phyloP scores from a whole-genome alignment of 2,113 vertebrate species.

The Plecturocebus donacophilus region DNA sequence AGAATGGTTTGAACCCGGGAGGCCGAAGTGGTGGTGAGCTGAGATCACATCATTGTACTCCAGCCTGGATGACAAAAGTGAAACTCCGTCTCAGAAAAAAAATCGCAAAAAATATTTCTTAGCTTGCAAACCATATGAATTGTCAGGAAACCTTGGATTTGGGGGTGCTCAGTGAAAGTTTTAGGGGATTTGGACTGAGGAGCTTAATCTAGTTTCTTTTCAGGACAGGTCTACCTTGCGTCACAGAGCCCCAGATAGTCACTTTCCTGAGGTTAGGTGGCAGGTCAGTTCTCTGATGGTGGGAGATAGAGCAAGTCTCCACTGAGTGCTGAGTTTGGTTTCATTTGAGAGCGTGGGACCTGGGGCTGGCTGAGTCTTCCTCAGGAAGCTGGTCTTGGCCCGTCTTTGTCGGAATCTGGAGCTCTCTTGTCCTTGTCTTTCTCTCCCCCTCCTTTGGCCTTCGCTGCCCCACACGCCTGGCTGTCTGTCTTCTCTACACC shows the following conservation, averaged over 20 bases:
- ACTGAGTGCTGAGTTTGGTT: not conserved
- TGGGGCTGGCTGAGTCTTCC: not conserved
- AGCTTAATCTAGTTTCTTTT: not conserved
- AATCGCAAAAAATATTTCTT: not conserved
- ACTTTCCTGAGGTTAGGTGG: no score
- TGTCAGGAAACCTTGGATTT: not conserved
- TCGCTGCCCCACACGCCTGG: not conserved
- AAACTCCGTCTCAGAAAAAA: no score
- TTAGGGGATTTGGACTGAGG: not conserved
- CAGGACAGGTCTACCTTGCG: not conserved
- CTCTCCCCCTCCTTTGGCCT: not conserved
- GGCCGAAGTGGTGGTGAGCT: no score
- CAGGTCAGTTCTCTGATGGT: not conserved
- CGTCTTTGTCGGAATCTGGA: not conserved
- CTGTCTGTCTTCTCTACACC: not conserved
- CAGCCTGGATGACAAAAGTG: no score
- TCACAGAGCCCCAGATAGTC: not conserved
- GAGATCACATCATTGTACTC: no score
- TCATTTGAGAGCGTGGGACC: not conserved
- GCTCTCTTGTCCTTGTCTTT: rapidly evolving
- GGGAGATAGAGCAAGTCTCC: not conserved
- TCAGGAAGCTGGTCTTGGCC: not conserved
- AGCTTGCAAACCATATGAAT: not conserved
- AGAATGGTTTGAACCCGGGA: no score
- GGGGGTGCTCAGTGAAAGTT: not conserved